Evolutionary conservation across 2,797 vertebrate species (phyloP), one percentile per base, ranked within the genome.

Genomic region (Acanthiza pusilla): DNA sequence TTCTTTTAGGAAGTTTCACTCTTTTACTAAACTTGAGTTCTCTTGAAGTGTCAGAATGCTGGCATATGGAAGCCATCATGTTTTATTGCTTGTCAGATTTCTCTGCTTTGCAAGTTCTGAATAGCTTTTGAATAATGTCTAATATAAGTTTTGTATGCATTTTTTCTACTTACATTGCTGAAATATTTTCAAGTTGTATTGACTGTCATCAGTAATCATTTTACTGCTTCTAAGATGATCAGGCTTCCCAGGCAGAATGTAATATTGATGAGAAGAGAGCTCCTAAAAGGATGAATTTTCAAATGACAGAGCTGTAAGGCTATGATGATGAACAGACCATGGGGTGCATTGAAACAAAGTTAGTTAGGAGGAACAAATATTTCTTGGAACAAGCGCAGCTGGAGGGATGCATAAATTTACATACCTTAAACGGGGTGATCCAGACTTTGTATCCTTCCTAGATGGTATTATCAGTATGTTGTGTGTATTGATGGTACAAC

Each of bases 51-150:
- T 88, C 71, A 78, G 75, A 86, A 51, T 84, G 20, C 58, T 79
- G 70, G 25, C 65, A 15, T 84, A 45, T 78, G 91, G 58, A 81
- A 90, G 19, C 60, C 54, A 38, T 84, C 40, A 11, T 27, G 29
- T 60, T 91, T 86, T 95, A 70, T 55, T 79, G 23, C 67, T 86
- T 78, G 57, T 91, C 80, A 86, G 7, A 66, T 90, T 94, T 73
- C 58, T 93, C 63, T 70, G 15, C 50, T 68, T 71, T 90, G 36
- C 25, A 79, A 50, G 40, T 89, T 75, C 36, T 85, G 45, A 78
- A 45, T 62, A 80, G n/a, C 30, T 81, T 55, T 80, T 86, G 40
- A 91, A 50, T 91, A 88, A 75, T 50, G 26, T 73, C 66, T 51
- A 63, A 3, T 92, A 45, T 43, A 68, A 80, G 77, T 84, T 73